Conservation (phyloP, 2,113 vertebrate species). For the Isichthys henryi region DNA sequence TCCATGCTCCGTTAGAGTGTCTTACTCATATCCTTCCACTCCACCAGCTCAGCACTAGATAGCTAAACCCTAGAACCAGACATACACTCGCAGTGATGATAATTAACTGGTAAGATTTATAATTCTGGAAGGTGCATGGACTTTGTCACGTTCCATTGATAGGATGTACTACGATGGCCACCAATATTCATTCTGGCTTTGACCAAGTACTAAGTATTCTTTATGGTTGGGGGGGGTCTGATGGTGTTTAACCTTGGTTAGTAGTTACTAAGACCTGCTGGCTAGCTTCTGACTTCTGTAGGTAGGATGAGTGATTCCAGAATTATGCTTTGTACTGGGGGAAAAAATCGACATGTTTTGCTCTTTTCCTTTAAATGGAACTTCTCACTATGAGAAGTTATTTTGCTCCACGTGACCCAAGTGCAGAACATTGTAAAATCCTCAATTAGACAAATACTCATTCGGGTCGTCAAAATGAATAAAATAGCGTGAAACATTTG, state of each 20-base stretch:
- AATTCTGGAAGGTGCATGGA: background rate
- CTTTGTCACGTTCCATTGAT: background rate
- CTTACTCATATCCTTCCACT: background rate
- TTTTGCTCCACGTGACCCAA: background rate
- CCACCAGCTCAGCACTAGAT: background rate
- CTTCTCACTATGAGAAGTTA: background rate
- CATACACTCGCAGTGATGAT: background rate
- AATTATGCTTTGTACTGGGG: background rate
- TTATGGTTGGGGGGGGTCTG: background rate
- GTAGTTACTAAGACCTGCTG: background rate
- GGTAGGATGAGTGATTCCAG: background rate
- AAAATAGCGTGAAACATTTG: background rate
- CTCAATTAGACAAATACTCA: background rate
- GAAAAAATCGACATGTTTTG: background rate
- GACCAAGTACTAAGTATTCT: background rate
- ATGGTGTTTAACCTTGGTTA: background rate
- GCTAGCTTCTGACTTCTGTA: background rate
- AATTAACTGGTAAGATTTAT: background rate
- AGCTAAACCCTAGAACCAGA: background rate
- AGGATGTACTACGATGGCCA: background rate
- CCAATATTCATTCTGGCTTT: background rate
- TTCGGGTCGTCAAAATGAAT: background rate
- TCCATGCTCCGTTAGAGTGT: background rate
- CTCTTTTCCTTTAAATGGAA: background rate
- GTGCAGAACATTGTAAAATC: background rate